These are phyloP conservation scores for Betta splendens DNA, from an alignment of 2,797 vertebrate species.

Conservation along the genomic window DNA sequence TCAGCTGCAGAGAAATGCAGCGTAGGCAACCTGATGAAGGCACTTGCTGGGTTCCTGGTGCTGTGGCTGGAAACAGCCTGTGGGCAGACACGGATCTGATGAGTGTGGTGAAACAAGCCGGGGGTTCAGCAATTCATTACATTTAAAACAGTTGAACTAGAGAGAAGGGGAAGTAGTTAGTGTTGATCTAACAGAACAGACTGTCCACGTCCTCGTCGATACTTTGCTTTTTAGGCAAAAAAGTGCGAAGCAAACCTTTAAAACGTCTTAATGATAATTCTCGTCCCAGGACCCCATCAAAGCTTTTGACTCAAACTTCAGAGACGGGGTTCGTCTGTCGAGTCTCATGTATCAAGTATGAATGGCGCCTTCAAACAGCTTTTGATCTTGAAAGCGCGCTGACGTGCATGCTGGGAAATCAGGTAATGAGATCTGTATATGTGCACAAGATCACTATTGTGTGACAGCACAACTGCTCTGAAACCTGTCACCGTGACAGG, in stretches of 20 bases:
- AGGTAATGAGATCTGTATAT: slow-evolving; percentile 52
- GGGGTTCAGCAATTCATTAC: slow-evolving; percentile 41
- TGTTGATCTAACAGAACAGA: slow-evolving; percentile 3
- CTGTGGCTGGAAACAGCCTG: slow-evolving; percentile 66
- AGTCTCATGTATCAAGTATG: slow-evolving; percentile 56
- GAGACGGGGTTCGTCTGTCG: slow-evolving; percentile 29
- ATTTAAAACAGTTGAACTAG: slow-evolving; percentile 38
- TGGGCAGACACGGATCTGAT: slow-evolving; percentile 65
- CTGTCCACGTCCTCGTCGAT: slow-evolving; percentile 12
- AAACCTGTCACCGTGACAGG: slow-evolving; percentile 12
- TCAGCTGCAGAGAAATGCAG: slow-evolving; percentile 66
- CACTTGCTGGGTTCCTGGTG: slow-evolving; percentile 43
- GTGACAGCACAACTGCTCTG: slow-evolving; percentile 13
- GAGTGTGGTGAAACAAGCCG: slow-evolving; percentile 42
- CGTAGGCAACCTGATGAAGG: slow-evolving; percentile 47
- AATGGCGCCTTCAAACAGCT: slow-evolving; percentile 57
- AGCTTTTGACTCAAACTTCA: slow-evolving; percentile 38
- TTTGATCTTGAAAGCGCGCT: slow-evolving; percentile 63
- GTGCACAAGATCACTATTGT: slow-evolving; percentile 29
- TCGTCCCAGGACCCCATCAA: slow-evolving; percentile 31
- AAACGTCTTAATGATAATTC: slow-evolving; percentile 28
- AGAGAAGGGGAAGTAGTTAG: not conserved
- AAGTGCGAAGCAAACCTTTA: slow-evolving; percentile 1
- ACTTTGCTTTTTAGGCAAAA: slow-evolving; percentile 18
- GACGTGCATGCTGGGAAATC: slow-evolving; percentile 22